A percentile compares a stretch with the other conserved stretches of the same genome.
Conservation (phyloP, 1,140 invertebrate species). For the Sycobia sp. region DNA sequence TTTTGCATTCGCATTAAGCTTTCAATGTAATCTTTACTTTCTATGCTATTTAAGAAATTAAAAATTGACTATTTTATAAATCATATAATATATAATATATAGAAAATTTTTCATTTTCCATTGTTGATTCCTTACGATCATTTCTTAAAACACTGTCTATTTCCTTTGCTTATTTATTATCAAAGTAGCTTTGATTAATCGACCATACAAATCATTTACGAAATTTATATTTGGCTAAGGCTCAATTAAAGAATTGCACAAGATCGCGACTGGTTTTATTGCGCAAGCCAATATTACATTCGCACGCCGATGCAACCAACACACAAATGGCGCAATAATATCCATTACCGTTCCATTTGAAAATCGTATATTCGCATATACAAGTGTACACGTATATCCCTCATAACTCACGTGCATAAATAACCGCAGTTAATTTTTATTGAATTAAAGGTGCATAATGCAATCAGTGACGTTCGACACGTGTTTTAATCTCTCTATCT, state of each 20-base stretch:
- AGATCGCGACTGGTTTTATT: background rate
- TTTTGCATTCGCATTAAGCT: too few relatives aligned
- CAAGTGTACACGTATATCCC: slow-evolving; percentile 7
- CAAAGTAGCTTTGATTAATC: background rate
- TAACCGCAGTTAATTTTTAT: slow-evolving; percentile 27
- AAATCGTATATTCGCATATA: too few relatives aligned
- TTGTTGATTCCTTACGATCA: too few relatives aligned
- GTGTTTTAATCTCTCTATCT: slow-evolving; percentile 33
- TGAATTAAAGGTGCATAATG: slow-evolving; percentile 23
- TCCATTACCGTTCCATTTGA: slow-evolving; percentile 1
- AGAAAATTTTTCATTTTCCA: too few relatives aligned
- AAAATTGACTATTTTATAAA: too few relatives aligned
- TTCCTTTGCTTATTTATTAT: too few relatives aligned
- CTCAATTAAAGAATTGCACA: background rate
- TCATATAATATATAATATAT: too few relatives aligned
- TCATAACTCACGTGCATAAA: slow-evolving; percentile 15
- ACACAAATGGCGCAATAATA: slow-evolving; percentile 6
- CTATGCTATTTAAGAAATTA: too few relatives aligned
- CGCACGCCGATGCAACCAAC: background rate
- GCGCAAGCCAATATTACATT: background rate
- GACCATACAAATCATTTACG: background rate
- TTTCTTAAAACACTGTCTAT: too few relatives aligned
- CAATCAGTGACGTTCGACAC: slow-evolving; percentile 32
- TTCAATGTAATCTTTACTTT: too few relatives aligned
- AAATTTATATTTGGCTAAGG: too few relatives aligned